Percentiles rank a stretch among this genome's conserved stretches.
Evolutionary conservation across 2,888 invertebrate genomes (phyloP).

Genomic region (Torymus aiolomorphi): DNA sequence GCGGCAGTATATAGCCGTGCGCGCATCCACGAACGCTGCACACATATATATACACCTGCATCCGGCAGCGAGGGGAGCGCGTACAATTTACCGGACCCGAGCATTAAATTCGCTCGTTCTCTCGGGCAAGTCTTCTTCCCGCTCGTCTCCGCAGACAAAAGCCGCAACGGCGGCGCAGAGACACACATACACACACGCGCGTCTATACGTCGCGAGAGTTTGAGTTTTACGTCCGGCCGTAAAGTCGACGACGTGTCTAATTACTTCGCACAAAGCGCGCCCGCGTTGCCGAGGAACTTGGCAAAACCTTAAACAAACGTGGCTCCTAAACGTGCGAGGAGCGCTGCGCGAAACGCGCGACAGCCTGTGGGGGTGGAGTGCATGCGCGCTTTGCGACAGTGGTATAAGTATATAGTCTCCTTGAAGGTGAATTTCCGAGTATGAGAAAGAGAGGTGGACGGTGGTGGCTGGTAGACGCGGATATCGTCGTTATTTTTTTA

Average conservation of each 20-base stretch:
- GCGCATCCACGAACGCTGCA: neutral
- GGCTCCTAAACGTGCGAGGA: neutral
- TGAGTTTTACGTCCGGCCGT: slow-evolving; percentile 64
- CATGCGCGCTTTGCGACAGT: no score
- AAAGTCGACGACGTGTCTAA: slow-evolving; percentile 68
- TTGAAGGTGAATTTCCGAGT: no score
- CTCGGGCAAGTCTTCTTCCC: neutral
- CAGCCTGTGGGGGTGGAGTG: neutral
- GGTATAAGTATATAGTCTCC: no score
- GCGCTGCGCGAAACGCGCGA: neutral
- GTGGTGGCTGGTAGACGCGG: no score
- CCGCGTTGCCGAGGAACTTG: slow-evolving; percentile 45
- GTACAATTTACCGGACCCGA: neutral
- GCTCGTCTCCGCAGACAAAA: neutral
- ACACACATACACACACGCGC: neutral
- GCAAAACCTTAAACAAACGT: slow-evolving; percentile 45
- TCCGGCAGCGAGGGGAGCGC: neutral
- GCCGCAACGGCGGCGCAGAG: neutral
- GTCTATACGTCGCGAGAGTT: slow-evolving; percentile 45
- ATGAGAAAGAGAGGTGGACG: no score
- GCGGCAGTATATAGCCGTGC: neutral
- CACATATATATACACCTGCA: neutral
- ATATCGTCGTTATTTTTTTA: no score
- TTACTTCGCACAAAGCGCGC: slow-evolving; percentile 62
- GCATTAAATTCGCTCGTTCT: slow-evolving; percentile 2